These are phyloP conservation scores for Falco naumanni DNA, from an alignment of 2,797 vertebrate genomes.

Conservation along the genomic window DNA sequence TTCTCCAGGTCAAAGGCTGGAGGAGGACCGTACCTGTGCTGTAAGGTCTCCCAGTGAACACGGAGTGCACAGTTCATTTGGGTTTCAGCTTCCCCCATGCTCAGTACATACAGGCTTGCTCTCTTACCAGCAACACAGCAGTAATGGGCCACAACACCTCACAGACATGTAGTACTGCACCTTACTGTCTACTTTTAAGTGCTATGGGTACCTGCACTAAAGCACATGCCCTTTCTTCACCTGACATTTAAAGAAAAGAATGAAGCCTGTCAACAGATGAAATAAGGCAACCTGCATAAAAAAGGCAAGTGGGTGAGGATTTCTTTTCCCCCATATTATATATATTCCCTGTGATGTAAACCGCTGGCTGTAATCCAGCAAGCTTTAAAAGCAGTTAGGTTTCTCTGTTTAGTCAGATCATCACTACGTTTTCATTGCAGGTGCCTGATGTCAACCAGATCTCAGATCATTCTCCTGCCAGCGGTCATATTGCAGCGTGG, in stretches of 20 bases:
- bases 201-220: neutral
- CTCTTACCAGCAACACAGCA: neutral
- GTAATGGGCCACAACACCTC: neutral
- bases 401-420: neutral
- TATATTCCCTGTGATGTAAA: neutral
- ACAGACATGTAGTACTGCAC: neutral
- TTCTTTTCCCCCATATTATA: neutral
- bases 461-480: neutral
- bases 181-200: neutral
- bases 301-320: neutral
- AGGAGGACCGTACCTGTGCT: neutral
- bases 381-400: neutral
- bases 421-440: neutral
- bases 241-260: neutral
- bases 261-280: neutral
- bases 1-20: neutral
- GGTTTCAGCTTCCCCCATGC: neutral
- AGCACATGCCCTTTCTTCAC: neutral
- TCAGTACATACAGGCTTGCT: neutral
- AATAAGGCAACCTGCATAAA: neutral
- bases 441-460: neutral
- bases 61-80: neutral
- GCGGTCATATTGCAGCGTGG: neutral
- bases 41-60: neutral
- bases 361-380: neutral